These are phyloP conservation scores for Rhamnusium bicolor DNA, from an alignment of 2,888 invertebrate species.

Conservation along the genomic window DNA sequence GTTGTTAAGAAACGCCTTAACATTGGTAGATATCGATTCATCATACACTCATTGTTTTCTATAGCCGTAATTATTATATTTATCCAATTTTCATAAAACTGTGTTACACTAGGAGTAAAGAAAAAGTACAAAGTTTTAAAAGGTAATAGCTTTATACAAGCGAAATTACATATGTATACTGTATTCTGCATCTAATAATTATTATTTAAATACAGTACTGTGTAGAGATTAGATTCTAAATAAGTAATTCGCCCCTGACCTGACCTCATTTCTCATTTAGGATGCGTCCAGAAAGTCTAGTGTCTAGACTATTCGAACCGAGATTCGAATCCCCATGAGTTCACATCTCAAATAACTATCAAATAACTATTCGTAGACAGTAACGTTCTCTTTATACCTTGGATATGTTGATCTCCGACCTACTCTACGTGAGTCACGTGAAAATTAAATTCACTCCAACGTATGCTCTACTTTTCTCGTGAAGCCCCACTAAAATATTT, in stretches of 20 bases:
- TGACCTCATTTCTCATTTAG: constrained; percentile 41
- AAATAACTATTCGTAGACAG: constrained; percentile 34
- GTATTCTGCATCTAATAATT: too few relatives aligned
- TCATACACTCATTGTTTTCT: too few relatives aligned
- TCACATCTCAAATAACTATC: constrained; percentile 32
- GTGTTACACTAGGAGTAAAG: too few relatives aligned
- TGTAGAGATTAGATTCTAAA: constrained; percentile 5
- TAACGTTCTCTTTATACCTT: constrained; percentile 35
- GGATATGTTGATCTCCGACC: constrained; percentile 40
- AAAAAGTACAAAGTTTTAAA: too few relatives aligned
- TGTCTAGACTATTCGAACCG: constrained; percentile 22
- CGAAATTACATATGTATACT: too few relatives aligned
- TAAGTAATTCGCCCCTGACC: constrained; percentile 46
- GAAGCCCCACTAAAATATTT: background rate
- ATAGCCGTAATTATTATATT: too few relatives aligned
- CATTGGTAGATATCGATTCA: too few relatives aligned
- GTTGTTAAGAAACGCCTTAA: too few relatives aligned
- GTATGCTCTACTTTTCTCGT: constrained; percentile 2
- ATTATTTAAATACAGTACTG: too few relatives aligned
- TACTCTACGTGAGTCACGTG: constrained; percentile 29
- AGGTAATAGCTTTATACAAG: too few relatives aligned
- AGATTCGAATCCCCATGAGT: constrained; percentile 36
- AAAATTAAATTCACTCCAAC: constrained; percentile 15
- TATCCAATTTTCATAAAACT: too few relatives aligned
- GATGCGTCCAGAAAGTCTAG: constrained; percentile 49